These are phyloP conservation scores for Hydrolagus colliei DNA, from an alignment of 2,797 vertebrate species.

Conservation along the genomic window DNA sequence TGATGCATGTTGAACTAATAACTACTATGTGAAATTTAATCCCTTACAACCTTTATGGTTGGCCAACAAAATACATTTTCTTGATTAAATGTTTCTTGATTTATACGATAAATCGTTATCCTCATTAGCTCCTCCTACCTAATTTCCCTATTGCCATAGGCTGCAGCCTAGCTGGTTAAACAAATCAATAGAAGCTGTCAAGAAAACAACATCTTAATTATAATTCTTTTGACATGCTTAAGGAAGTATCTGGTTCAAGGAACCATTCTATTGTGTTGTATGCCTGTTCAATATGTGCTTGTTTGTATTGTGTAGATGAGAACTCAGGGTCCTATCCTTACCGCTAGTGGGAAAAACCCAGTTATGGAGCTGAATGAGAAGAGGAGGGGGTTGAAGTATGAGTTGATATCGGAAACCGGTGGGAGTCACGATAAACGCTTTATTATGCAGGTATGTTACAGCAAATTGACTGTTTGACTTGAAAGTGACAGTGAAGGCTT, in stretches of 20 bases:
- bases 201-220: not conserved
- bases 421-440: slow-evolving; percentile 98
- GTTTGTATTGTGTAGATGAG: slow-evolving; percentile 64
- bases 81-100: too few relatives aligned
- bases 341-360: slow-evolving; percentile 94
- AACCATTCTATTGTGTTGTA: not conserved
- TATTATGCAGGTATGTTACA: slow-evolving; percentile 83
- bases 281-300: not conserved
- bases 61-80: too few relatives aligned
- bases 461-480: too few relatives aligned
- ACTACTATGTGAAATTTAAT: not conserved
- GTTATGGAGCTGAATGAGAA: slow-evolving; percentile 99
- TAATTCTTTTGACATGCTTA: not conserved
- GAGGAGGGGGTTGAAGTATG: slow-evolving; percentile 91
- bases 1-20: too few relatives aligned
- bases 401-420: slow-evolving; percentile 93
- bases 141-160: not conserved
- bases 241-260: not conserved
- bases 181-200: not conserved
- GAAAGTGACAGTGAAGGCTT: too few relatives aligned
- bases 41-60: too few relatives aligned
- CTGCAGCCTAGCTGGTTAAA: not conserved
- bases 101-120: not conserved
- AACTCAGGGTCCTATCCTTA: slow-evolving; percentile 99
- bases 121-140: not conserved